A percentile compares a stretch with the other conserved stretches of the same genome.
Conservation (phyloP, 2,113 vertebrate species). For the Sylvietta virens region DNA sequence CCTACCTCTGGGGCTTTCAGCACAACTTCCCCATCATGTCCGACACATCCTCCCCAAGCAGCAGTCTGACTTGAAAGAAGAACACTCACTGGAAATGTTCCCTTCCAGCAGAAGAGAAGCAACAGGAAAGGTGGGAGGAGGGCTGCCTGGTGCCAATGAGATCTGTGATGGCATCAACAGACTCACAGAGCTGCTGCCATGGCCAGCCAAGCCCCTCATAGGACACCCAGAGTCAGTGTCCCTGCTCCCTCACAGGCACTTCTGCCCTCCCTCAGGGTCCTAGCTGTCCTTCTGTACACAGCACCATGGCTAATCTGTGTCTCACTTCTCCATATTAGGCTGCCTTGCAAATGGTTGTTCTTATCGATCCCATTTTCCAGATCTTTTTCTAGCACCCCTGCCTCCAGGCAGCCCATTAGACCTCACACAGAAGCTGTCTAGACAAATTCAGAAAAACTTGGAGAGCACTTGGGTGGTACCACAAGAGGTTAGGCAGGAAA, state of each 20-base stretch:
- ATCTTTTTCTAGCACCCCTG: background rate
- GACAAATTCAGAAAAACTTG: constrained; percentile 10
- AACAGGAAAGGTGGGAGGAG: too few species aligned
- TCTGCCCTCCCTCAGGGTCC: background rate
- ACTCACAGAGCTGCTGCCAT: accelerated
- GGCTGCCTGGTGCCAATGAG: accelerated
- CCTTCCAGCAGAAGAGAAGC: background rate
- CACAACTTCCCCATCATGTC: background rate
- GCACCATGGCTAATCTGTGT: background rate
- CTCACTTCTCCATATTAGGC: background rate
- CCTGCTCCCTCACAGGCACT: background rate
- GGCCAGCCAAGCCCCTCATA: accelerated
- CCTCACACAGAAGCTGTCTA: constrained; percentile 13
- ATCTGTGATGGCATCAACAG: accelerated
- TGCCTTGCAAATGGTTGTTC: background rate
- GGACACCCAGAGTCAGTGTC: background rate
- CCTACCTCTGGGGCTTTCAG: background rate
- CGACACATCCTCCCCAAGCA: background rate
- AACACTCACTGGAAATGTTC: background rate
- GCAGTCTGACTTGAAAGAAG: background rate
- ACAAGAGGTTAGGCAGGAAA: constrained; percentile 1
- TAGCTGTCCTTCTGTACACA: background rate
- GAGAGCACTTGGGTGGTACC: background rate
- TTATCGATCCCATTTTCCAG: background rate
- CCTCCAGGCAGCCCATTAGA: background rate